Evolutionary conservation across 2,797 vertebrate genomes (phyloP).

Genomic region (Pipistrellus pipistrellus): DNA sequence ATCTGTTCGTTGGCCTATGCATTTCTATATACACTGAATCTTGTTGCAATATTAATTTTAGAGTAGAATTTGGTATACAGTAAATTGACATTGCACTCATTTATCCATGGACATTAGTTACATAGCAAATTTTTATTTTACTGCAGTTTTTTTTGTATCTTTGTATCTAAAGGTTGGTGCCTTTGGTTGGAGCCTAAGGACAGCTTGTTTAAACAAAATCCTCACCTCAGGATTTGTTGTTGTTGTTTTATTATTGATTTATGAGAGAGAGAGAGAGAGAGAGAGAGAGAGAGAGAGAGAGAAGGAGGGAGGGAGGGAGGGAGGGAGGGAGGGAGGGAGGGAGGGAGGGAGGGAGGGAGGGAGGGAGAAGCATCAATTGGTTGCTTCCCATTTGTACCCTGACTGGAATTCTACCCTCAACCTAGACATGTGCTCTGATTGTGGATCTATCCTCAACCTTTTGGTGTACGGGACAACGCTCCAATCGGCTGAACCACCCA

Average conservation of each 20-base stretch:
- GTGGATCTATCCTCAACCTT: not conserved
- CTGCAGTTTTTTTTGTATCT: not conserved
- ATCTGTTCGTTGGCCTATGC: not conserved
- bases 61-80: not conserved
- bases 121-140: not conserved
- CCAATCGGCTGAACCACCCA: not conserved
- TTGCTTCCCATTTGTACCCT: not conserved
- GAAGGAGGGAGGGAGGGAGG: not conserved
- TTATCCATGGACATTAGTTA: not conserved
- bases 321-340: not conserved
- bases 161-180: not conserved
- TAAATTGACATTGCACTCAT: not conserved
- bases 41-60: not conserved
- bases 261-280: not conserved
- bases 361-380: not conserved
- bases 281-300: not conserved
- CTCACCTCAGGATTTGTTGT: not conserved
- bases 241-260: not conserved
- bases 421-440: not conserved
- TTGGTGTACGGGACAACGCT: not conserved
- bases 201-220: not conserved
- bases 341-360: not conserved
- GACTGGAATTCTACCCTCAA: not conserved
- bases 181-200: not conserved
- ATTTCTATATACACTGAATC: not conserved